A percentile compares a stretch with the other conserved stretches of the same genome.
Evolutionary conservation across 2,797 vertebrate species (phyloP).

Genomic region (Cryptoprocta ferox): DNA sequence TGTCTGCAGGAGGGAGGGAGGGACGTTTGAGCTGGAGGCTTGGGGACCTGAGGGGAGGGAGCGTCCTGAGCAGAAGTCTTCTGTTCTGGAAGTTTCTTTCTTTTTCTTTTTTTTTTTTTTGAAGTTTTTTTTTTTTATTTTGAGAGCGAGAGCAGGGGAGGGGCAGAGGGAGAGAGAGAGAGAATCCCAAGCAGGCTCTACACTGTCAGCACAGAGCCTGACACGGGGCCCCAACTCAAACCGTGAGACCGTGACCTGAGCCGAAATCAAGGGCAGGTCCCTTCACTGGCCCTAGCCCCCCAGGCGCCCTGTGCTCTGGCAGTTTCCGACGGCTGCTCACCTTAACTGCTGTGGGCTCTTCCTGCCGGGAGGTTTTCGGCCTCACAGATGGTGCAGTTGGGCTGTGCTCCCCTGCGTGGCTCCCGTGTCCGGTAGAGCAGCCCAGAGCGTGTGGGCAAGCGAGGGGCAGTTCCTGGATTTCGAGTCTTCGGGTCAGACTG

Average conservation of each 20-base stretch:
- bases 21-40: not conserved
- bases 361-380: not conserved
- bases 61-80: not conserved
- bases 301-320: not conserved
- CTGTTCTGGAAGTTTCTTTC: not conserved
- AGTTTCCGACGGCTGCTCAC: not conserved
- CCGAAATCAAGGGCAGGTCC: no score
- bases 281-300: no score
- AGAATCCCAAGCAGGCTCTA: no score
- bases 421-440: not conserved
- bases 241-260: no score
- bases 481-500: rapidly evolving
- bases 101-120: no score
- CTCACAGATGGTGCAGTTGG: not conserved
- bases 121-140: no score
- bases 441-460: not conserved
- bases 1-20: not conserved
- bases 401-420: not conserved
- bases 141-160: no score
- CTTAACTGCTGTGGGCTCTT: not conserved
- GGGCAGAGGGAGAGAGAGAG: no score
- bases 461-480: not conserved
- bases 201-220: no score
- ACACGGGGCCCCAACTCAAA: no score
- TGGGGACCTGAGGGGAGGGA: not conserved